phyloP scores from a whole-genome alignment of 2,888 invertebrate genomes.

The Cacoxenus indagator region DNA sequence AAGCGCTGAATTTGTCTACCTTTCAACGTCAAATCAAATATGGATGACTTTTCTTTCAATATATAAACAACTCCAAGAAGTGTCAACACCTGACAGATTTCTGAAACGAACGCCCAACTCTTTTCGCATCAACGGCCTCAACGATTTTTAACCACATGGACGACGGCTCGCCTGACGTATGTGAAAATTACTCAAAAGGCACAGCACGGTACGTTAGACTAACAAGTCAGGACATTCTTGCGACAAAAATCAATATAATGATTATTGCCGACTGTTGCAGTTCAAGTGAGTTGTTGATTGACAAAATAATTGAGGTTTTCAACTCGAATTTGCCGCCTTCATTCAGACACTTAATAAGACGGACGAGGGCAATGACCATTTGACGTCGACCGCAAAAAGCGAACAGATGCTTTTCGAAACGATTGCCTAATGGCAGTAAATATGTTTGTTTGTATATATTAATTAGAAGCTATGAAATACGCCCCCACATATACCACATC shows the following conservation, averaged over 20 bases:
- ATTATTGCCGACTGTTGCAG: constrained; percentile 39
- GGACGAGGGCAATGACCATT: constrained; percentile 45
- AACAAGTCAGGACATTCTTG: not conserved
- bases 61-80: too few relatives aligned
- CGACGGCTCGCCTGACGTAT: too few relatives aligned
- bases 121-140: not conserved
- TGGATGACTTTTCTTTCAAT: too few relatives aligned
- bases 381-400: constrained; percentile 12
- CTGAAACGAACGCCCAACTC: not conserved
- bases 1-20: too few relatives aligned
- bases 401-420: not conserved
- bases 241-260: constrained; percentile 52
- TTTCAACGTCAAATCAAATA: not conserved
- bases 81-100: not conserved
- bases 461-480: not conserved
- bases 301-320: constrained; percentile 57
- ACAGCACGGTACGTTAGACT: not conserved
- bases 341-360: not conserved
- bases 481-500: too few relatives aligned
- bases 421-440: too few relatives aligned
- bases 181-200: too few relatives aligned
- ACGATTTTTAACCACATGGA: too few relatives aligned
- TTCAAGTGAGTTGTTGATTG: constrained; percentile 48
- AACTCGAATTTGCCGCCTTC: constrained; percentile 30
- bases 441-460: not conserved